Conservation (phyloP, 2,113 vertebrate genomes). For the Raphicerus campestris region DNA sequence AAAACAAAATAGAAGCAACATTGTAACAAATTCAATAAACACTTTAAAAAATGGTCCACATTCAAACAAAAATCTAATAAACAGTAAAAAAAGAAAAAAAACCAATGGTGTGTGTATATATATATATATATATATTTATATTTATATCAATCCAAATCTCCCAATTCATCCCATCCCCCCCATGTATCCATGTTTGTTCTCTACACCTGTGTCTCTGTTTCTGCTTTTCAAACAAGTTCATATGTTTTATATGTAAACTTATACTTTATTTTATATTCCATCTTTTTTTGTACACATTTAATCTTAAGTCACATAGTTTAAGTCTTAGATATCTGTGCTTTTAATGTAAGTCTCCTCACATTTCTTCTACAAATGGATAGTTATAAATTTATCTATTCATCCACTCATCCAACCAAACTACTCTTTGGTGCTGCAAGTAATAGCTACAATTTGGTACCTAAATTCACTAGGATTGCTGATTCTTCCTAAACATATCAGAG, state of each 20-base stretch:
- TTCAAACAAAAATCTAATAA: not conserved
- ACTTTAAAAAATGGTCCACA: not conserved
- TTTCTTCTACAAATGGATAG: not conserved
- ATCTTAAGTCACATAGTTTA: not conserved
- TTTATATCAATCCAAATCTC: not conserved
- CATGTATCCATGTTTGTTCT: not conserved
- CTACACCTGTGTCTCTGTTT: not conserved
- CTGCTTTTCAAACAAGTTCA: not conserved
- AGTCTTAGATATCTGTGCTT: not conserved
- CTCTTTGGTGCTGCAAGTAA: not conserved
- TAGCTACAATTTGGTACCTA: not conserved
- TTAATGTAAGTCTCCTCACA: not conserved
- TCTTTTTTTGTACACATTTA: not conserved
- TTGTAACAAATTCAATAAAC: not conserved
- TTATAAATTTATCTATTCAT: not conserved
- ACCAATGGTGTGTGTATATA: accelerated
- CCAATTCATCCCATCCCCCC: not conserved
- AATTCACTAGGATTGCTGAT: not conserved
- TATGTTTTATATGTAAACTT: not conserved
- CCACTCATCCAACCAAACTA: not conserved
- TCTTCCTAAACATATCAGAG: not conserved
- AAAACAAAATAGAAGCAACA: not conserved
- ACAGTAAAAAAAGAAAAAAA: not conserved
- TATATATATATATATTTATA: not conserved
- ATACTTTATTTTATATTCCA: not conserved